Evolutionary conservation across 2,797 vertebrate genomes (phyloP), one percentile per base, ranked within the genome.

Genomic region (Acropternis orthonyx): DNA sequence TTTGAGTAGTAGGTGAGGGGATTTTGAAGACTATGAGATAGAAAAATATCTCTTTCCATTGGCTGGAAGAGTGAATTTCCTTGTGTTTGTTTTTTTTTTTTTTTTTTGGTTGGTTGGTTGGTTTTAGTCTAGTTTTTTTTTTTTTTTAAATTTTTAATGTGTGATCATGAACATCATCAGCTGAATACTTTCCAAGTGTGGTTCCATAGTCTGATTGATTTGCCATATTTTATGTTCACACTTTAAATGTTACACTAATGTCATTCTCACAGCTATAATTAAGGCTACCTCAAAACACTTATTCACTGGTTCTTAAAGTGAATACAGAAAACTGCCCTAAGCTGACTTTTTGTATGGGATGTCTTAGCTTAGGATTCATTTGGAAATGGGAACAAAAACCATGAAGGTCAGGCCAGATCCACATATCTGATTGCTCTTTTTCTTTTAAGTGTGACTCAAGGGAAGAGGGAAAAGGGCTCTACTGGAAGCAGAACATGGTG

Each of bases 221-320:
- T 95, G 61, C 82, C 91, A 88, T 77, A 92, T 92, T 97, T 97
- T 91, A 68, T 95, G 34, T 92, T 96, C 92, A 94, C 85, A 93
- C 85, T 96, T 96, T 61, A 94, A 96, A 94, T 67, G 77, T 87
- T 86, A 81, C n/a, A 56, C 71, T 88, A 85, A 82, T 92, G 72
- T 94, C 77, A 91, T 34, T 86, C 85, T 94, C 63, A 58, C 81
- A 74, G 49, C 89, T 96, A 54, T 94, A 87, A 95, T 83, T 91
- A 79, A 92, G 69, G 56, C 30, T 92, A 69, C 88, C 65, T 91
- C 74, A 89, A 81, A 93, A 88, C 20, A 71, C 41, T 88, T 95
- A 82, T 71, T 78, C 69, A 80, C 41, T 82, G 52, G 22, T 85
- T 81, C 72, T 92, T 75, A 83, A 63, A 75, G 77, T 27, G 37